Evolutionary conservation across 2,113 vertebrate species (phyloP), one percentile per base, ranked within the genome.

Genomic region (Nannobrachium achirus): DNA sequence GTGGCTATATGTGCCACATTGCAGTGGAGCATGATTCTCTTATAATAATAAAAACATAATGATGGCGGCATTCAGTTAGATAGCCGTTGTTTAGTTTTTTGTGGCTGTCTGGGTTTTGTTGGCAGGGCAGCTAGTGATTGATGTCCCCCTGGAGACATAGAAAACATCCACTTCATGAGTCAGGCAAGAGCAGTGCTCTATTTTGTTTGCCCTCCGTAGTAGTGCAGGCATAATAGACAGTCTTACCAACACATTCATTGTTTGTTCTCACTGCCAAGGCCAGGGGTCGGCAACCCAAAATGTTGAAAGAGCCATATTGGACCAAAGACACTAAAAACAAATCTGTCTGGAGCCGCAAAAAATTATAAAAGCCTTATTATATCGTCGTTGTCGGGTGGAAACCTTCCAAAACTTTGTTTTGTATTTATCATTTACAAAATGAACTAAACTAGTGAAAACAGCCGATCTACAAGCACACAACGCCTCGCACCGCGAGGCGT

Each of bases 91-190:
- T 33, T 33, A 33, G 3, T 33, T 0, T 33, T 33, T 48, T 0
- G 33, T 51, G 39, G 25, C 62, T 10, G 50, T n/a, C 9, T 48
- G 58, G 0, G 3, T 51, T 75, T 70, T 77, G 71, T 75, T 57
- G 66, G 68, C 76, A 42, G 25, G 38, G 62, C 65, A 56, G 68
- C 71, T n/a, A n/a, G 3, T 81, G 71, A 86, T 73, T 68, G 69
- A 84, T 85, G 62, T 68, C 64, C 10, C 69, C 76, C 64, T 2
- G 0, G 25, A 69, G 78, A 73, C 69, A 50, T 65, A 16, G 55
- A 71, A 66, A 70, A 75, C 75, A 67, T 72, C 69, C 74, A 44
- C 66, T 73, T 71, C 59, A 16, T 16, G 18, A 59, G 25, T 8
- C 66, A 50, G 69, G 33, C 40, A 1, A 14, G 16, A n/a, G 40